These are phyloP conservation scores for Dryomyza anilis DNA, from an alignment of 2,888 invertebrate species.

Conservation along the genomic window DNA sequence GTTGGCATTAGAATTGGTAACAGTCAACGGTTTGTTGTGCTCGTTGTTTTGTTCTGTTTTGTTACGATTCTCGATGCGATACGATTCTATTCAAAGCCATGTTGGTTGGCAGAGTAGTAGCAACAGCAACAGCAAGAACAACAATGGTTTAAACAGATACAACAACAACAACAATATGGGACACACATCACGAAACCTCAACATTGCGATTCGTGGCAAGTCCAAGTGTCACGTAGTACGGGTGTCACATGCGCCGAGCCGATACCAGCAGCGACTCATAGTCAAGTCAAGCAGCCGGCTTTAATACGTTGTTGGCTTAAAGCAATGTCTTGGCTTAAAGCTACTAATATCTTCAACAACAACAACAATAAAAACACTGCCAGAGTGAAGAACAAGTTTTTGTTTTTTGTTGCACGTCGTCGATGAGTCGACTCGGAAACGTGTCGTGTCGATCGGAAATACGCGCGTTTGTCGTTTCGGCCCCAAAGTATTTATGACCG, in stretches of 20 bases:
- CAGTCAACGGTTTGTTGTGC: background rate
- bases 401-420: too few relatives aligned
- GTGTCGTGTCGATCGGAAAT: slow-evolving; percentile 20
- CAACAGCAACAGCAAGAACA: slow-evolving; percentile 6
- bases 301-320: background rate
- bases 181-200: slow-evolving; percentile 1
- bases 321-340: background rate
- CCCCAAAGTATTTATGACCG: background rate
- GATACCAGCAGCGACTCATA: too few relatives aligned
- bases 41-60: background rate
- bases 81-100: too few relatives aligned
- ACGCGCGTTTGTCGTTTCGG: background rate
- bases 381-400: too few relatives aligned
- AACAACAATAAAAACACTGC: background rate
- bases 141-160: too few relatives aligned
- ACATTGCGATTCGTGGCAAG: slow-evolving; percentile 3
- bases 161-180: slow-evolving; percentile 1
- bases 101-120: too few relatives aligned
- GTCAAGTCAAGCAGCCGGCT: too few relatives aligned
- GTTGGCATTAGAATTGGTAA: slow-evolving; percentile 4
- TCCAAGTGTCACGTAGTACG: slow-evolving; percentile 23
- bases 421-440: background rate
- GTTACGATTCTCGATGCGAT: background rate
- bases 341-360: background rate
- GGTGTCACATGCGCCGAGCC: too few relatives aligned